A percentile compares a stretch with the other conserved stretches of the same genome.
These are phyloP conservation scores for Andrena flavipes DNA, from an alignment of 2,888 invertebrate species.

Conservation along the genomic window DNA sequence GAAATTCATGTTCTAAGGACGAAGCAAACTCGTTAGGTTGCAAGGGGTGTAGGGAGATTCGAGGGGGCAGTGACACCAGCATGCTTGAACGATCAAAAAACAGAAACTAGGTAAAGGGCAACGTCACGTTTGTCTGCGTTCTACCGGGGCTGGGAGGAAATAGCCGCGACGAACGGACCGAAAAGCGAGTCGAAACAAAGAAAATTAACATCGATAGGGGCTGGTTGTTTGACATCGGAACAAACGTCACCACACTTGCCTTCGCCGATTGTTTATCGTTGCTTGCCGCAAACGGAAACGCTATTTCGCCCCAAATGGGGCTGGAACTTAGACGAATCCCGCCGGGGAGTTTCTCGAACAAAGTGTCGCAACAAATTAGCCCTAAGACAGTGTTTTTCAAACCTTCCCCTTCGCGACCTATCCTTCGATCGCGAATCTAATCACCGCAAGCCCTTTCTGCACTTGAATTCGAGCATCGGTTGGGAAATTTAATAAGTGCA, in stretches of 20 bases:
- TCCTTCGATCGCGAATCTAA: conserved; percentile 7
- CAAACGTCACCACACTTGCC: conserved; percentile 82
- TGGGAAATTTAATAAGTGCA: neutral
- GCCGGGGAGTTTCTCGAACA: conserved; percentile 17
- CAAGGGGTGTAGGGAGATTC: neutral
- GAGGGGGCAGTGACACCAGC: conserved; percentile 41
- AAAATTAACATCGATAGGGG: conserved; percentile 30
- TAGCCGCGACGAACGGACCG: conserved; percentile 23
- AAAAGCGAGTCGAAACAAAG: conserved; percentile 21
- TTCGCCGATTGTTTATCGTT: conserved; percentile 83
- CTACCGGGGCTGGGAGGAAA: neutral
- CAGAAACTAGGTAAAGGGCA: neutral
- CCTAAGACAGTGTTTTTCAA: conserved; percentile 41
- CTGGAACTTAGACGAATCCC: conserved; percentile 31
- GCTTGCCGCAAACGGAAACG: conserved; percentile 77
- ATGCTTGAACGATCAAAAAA: conserved; percentile 60
- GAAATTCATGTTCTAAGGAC: conserved; percentile 31
- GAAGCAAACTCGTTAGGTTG: conserved; percentile 3
- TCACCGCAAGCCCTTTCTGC: neutral
- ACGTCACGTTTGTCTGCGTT: neutral
- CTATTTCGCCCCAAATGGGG: conserved; percentile 8
- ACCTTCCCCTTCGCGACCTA: conserved; percentile 21
- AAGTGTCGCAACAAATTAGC: conserved; percentile 31
- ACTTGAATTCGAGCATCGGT: neutral
- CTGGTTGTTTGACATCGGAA: conserved; percentile 42